Evolutionary conservation across 37 sponge, comb jelly and placozoan genomes (phyloP).

Genomic region (Petrosia ficiformis): DNA sequence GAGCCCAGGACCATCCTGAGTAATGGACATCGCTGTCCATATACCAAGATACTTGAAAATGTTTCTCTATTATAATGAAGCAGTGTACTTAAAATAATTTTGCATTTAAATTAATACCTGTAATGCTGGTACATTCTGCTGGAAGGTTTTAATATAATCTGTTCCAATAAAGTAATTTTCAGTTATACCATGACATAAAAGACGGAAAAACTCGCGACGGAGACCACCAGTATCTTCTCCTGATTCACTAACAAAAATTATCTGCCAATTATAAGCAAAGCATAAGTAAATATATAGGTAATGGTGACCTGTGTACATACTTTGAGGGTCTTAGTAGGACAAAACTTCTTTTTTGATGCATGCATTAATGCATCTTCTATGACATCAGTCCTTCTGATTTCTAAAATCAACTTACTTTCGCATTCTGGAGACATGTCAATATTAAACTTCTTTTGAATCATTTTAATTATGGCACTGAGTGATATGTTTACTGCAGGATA

Average conservation of each 20-base stretch:
- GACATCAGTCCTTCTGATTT: background rate
- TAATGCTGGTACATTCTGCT: no score
- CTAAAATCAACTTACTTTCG: no score
- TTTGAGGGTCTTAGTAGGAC: background rate
- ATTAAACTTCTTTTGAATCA: no score
- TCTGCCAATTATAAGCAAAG: no score
- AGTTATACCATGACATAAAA: background rate
- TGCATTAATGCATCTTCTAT: background rate
- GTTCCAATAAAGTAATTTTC: background rate
- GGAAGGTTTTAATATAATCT: background rate
- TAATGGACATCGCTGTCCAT: background rate
- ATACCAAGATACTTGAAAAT: background rate
- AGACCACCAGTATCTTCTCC: constrained; percentile 9
- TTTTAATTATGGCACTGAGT: no score
- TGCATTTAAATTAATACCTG: no score
- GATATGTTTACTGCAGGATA: no score
- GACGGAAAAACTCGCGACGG: background rate
- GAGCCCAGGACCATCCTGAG: background rate
- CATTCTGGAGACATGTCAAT: no score
- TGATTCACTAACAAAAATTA: constrained; percentile 2
- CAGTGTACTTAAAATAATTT: no score
- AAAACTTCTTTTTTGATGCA: background rate
- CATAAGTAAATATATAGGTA: no score
- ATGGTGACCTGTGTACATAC: no score
- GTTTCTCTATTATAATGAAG: background rate